These are phyloP conservation scores for Philypnodon macrostomus DNA, from an alignment of 2,797 vertebrate species.

Conservation along the genomic window DNA sequence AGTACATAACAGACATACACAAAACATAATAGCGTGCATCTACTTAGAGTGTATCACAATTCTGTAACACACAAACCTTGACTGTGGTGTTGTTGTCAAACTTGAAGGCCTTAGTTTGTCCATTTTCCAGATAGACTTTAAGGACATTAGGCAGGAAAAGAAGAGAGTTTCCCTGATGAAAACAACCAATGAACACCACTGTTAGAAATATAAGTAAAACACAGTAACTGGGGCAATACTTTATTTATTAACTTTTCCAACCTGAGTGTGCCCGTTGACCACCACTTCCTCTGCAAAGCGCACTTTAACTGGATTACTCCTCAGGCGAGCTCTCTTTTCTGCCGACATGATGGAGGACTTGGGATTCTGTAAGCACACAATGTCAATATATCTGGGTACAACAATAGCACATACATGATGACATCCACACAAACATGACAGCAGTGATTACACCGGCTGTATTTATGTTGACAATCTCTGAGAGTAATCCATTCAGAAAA, in stretches of 20 bases:
- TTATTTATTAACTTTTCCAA: conserved; percentile 40
- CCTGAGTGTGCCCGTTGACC: conserved; percentile 93
- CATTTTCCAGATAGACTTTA: conserved; percentile 97
- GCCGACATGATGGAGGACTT: conserved; percentile 96
- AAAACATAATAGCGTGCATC: too few relatives aligned
- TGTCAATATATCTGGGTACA: background rate
- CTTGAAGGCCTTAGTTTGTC: conserved; percentile 98
- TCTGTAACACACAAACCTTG: conserved; percentile 75
- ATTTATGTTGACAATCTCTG: conserved; percentile 6
- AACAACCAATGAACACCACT: conserved; percentile 19
- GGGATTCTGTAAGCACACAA: conserved; percentile 81
- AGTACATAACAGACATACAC: conserved; percentile 18
- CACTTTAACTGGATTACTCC: conserved; percentile 94
- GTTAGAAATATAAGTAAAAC: background rate
- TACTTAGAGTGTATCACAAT: too few relatives aligned
- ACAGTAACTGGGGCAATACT: too few relatives aligned
- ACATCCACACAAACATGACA: conserved; percentile 8
- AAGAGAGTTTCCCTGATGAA: conserved; percentile 90
- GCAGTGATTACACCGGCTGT: conserved; percentile 5
- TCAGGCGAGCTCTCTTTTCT: conserved; percentile 94
- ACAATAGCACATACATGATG: background rate
- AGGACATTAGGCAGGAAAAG: conserved; percentile 97
- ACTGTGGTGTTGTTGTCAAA: conserved; percentile 92
- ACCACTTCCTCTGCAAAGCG: conserved; percentile 95
- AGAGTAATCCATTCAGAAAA: conserved; percentile 30